A percentile compares a stretch with the other conserved stretches of the same genome.
Conservation (phyloP, 2,888 invertebrate genomes). For the Pomacea canaliculata region DNA sequence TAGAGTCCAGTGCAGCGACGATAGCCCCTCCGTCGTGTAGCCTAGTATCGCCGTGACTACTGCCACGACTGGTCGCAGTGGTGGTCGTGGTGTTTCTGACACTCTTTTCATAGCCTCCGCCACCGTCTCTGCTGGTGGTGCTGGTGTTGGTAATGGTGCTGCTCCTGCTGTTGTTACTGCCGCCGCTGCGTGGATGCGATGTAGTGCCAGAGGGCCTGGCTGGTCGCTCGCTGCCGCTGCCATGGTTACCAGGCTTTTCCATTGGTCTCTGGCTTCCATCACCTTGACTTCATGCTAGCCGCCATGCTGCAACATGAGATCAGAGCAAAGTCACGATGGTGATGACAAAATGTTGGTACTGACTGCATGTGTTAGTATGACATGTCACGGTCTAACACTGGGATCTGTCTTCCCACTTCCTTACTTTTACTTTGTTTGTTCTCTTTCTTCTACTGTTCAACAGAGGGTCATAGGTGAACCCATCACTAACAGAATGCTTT, state of each 20-base stretch:
- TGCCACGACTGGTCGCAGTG: neutral
- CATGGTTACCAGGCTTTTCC: constrained; percentile 32
- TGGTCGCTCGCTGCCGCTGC: constrained; percentile 12
- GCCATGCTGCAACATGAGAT: neutral
- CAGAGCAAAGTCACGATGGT: neutral
- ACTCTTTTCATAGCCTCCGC: neutral
- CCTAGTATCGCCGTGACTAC: neutral
- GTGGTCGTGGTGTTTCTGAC: neutral
- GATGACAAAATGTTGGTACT: too few species aligned
- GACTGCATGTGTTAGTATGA: too few species aligned
- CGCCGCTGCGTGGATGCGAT: neutral
- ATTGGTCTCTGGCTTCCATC: constrained; percentile 31
- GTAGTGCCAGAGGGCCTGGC: neutral
- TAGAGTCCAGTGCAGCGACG: too few species aligned
- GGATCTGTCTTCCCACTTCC: too few species aligned
- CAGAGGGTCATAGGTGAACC: too few species aligned
- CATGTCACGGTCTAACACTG: too few species aligned
- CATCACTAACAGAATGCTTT: too few species aligned
- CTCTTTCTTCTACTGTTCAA: too few species aligned
- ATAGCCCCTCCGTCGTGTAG: too few species aligned
- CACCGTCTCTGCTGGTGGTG: neutral
- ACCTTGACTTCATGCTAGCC: constrained; percentile 19
- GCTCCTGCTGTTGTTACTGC: neutral
- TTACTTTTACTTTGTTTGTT: too few species aligned
- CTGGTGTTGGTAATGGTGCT: too few species aligned